Conservation (phyloP, 2,888 invertebrate genomes). For the Junonia oenone region DNA sequence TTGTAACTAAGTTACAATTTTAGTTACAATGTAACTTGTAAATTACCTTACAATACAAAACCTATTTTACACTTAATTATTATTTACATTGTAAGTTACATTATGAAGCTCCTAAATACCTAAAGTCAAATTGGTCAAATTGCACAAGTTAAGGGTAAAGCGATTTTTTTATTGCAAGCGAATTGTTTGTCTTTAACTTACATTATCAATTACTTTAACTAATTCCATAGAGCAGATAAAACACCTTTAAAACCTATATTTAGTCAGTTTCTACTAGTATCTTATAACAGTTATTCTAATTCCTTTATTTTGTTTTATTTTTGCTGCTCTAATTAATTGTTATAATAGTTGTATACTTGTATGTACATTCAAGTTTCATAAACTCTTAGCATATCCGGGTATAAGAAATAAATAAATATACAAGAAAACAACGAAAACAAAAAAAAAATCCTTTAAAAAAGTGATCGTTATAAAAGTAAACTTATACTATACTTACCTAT, state of each 20-base stretch:
- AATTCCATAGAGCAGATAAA: neutral
- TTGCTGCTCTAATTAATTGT: neutral
- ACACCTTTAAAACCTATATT: neutral
- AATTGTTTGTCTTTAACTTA: conserved; percentile 19
- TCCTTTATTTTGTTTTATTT: neutral
- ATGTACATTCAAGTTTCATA: neutral
- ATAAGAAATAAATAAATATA: too few relatives aligned
- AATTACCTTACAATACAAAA: conserved; percentile 13
- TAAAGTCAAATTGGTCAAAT: conserved; percentile 61
- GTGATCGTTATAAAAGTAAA: too few relatives aligned
- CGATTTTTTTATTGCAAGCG: conserved; percentile 50
- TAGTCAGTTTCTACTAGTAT: neutral
- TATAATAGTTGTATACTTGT: neutral
- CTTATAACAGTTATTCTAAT: neutral
- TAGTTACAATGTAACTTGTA: conserved; percentile 39
- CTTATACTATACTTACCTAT: too few relatives aligned
- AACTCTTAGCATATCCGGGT: too few relatives aligned
- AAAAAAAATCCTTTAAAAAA: too few relatives aligned
- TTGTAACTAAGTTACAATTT: conserved; percentile 23
- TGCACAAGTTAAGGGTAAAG: conserved; percentile 54
- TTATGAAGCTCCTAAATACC: conserved; percentile 27
- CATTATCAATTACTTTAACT: neutral
- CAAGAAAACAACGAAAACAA: too few relatives aligned
- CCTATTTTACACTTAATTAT: conserved; percentile 13
- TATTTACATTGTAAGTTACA: conserved; percentile 35